A percentile compares a stretch with the other conserved stretches of the same genome.
phyloP scores from a whole-genome alignment of 2,888 invertebrate genomes.

The Mythimna vitellina region DNA sequence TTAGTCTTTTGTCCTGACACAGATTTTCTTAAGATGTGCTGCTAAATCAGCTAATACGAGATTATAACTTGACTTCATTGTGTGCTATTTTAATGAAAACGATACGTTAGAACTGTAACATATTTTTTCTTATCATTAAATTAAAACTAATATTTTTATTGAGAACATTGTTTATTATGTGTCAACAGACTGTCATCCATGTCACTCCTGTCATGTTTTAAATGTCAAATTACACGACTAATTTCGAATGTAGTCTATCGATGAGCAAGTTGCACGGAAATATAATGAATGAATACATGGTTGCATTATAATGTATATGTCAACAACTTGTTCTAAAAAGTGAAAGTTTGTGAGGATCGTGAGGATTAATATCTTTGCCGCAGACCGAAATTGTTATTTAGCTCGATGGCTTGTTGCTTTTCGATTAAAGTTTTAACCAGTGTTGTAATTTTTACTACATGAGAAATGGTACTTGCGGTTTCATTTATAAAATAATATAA shows the following conservation, averaged over 20 bases:
- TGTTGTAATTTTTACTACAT: slow-evolving; percentile 47
- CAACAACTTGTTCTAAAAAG: slow-evolving; percentile 65
- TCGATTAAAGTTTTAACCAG: slow-evolving; percentile 31
- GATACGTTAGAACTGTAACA: no score
- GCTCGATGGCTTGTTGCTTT: slow-evolving; percentile 66
- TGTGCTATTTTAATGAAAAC: no score
- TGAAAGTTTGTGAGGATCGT: slow-evolving; percentile 68
- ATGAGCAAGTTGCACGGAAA: background rate
- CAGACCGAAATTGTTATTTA: slow-evolving; percentile 59
- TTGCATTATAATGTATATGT: slow-evolving; percentile 30
- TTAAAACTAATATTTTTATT: background rate
- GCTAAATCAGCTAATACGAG: no score
- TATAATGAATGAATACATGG: slow-evolving; percentile 1
- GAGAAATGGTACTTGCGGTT: slow-evolving; percentile 56
- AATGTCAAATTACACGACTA: slow-evolving; percentile 13
- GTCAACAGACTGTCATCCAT: slow-evolving; percentile 14
- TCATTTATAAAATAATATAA: slow-evolving; percentile 32
- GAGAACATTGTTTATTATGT: background rate
- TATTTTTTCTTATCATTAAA: no score
- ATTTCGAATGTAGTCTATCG: slow-evolving; percentile 1
- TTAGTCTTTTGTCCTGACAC: slow-evolving; percentile 7
- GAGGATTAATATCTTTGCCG: slow-evolving; percentile 55
- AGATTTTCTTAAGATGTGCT: no score
- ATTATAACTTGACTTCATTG: no score
- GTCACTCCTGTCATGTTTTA: background rate